These are phyloP conservation scores for Zeus faber DNA, from an alignment of 2,113 vertebrate species.

Conservation along the genomic window DNA sequence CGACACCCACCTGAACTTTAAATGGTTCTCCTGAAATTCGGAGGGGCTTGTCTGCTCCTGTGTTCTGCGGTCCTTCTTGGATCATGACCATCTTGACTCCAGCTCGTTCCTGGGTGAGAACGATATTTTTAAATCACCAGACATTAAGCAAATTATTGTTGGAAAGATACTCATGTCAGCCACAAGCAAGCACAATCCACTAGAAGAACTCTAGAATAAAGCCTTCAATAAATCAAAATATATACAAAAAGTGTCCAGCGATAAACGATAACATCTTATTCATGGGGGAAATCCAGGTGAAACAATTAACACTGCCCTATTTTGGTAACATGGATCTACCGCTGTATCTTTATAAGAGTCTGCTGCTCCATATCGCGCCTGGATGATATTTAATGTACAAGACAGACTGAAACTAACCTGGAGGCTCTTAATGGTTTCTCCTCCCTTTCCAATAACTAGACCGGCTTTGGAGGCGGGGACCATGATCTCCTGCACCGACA, in stretches of 20 bases:
- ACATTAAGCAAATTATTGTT: too few relatives aligned
- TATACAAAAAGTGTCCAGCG: neutral
- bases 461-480: conserved; percentile 96
- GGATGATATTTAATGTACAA: too few relatives aligned
- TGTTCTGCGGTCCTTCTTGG: conserved; percentile 97
- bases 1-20: conserved; percentile 93
- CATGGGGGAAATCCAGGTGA: too few relatives aligned
- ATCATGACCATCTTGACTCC: conserved; percentile 99
- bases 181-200: too few relatives aligned
- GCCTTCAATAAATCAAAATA: neutral
- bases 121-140: too few relatives aligned
- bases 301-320: too few relatives aligned
- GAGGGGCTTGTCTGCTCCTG: conserved; percentile 96
- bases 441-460: conserved; percentile 96
- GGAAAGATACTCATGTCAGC: too few relatives aligned
- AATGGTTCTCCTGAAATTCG: conserved; percentile 97
- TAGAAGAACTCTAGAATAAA: too few relatives aligned
- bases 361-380: too few relatives aligned
- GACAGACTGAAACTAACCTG: conserved; percentile 76
- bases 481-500: conserved; percentile 97
- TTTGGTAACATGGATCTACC: too few relatives aligned
- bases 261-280: too few relatives aligned
- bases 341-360: too few relatives aligned
- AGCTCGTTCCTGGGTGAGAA: conserved; percentile 85
- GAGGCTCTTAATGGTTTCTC: conserved; percentile 96